A percentile compares a stretch with the other conserved stretches of the same genome.
phyloP scores from a whole-genome alignment of 2,888 invertebrate species.

The Tuta absoluta region DNA sequence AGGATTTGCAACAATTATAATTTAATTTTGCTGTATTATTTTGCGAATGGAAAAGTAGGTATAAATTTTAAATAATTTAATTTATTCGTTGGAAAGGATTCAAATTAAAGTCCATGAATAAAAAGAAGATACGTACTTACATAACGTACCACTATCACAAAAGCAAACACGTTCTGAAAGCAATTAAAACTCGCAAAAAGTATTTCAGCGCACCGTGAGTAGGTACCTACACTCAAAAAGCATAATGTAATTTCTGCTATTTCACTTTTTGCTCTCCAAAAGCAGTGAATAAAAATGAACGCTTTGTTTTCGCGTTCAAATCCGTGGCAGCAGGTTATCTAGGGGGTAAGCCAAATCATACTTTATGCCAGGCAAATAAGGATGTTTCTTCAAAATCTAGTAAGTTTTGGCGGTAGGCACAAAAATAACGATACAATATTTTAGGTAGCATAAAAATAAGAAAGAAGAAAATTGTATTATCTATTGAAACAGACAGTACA shows the following conservation, averaged over 20 bases:
- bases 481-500: too few species aligned
- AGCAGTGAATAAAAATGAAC: slow-evolving; percentile 10
- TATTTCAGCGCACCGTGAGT: slow-evolving; percentile 6
- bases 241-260: slow-evolving; percentile 8
- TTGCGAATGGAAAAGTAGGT: not conserved
- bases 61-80: not conserved
- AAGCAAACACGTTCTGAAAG: slow-evolving; percentile 6
- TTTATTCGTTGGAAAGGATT: not conserved
- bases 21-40: not conserved
- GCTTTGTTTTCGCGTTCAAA: slow-evolving; percentile 8
- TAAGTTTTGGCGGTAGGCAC: too few species aligned
- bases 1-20: not conserved
- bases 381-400: too few species aligned
- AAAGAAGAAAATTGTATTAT: too few species aligned
- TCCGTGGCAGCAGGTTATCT: slow-evolving; percentile 1
- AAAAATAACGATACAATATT: too few species aligned
- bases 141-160: not conserved
- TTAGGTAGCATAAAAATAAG: too few species aligned
- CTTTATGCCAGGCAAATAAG: not conserved
- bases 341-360: not conserved
- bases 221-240: slow-evolving; percentile 2
- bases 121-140: not conserved
- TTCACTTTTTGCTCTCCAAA: slow-evolving; percentile 4
- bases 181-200: slow-evolving; percentile 8
- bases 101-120: not conserved